phyloP scores from a whole-genome alignment of 2,113 vertebrate genomes.

The Tachycineta bicolor region DNA sequence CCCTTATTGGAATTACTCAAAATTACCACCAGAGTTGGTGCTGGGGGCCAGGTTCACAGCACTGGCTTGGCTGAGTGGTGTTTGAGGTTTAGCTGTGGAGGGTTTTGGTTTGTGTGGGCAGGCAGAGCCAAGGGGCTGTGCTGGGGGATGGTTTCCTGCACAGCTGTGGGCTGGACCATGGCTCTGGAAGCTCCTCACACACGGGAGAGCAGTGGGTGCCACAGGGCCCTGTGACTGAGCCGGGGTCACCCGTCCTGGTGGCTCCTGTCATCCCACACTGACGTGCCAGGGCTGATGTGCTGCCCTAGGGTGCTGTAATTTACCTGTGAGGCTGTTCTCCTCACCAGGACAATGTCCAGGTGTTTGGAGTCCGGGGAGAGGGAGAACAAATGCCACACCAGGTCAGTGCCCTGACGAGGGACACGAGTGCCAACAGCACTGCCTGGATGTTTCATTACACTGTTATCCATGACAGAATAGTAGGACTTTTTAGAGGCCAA shows the following conservation, averaged over 20 bases:
- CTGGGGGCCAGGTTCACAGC: background rate
- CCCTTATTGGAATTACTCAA: background rate
- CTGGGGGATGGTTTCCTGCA: background rate
- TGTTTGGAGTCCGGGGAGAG: accelerated
- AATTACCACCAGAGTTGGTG: background rate
- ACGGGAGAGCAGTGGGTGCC: background rate
- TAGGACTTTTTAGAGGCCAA: background rate
- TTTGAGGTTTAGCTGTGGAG: background rate
- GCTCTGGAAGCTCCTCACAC: background rate
- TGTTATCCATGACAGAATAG: background rate
- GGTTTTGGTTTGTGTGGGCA: background rate
- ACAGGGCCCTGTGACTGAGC: background rate
- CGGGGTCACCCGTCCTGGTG: accelerated
- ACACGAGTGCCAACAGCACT: background rate
- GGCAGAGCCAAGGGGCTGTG: background rate
- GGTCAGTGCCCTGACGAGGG: background rate
- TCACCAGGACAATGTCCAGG: accelerated
- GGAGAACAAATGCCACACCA: background rate
- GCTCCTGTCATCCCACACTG: background rate
- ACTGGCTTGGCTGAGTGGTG: background rate
- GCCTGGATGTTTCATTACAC: background rate
- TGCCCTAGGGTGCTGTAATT: background rate
- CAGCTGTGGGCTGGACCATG: accelerated
- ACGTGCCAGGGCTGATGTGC: background rate
- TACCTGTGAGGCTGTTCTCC: too few relatives aligned